Base-by-base conservation (phyloP, 2,113 vertebrate genomes). In the Carollia perspicillata region DNA sequence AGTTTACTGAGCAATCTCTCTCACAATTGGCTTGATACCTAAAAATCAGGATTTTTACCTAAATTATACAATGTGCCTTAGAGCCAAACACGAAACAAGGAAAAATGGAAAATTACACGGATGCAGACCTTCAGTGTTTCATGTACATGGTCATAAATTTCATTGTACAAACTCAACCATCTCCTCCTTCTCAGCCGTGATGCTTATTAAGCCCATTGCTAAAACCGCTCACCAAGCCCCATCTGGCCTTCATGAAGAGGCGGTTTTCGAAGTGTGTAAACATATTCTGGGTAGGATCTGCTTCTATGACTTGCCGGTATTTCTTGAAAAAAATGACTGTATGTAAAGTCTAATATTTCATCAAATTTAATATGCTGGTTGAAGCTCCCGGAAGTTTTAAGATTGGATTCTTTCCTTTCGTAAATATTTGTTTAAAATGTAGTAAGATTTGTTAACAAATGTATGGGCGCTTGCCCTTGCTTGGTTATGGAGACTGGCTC, bases 371-470 rank as follows among this genome's bases (percentile, higher is more conserved):
- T 95, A 97, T 40, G 20, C 84, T 96, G 63, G 51, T 92, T 98
- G 71, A 98, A 97, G 69, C 98, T 97, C 74, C 94, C 16, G 95
- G 93, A 40, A 97, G 87, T 97, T 98, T 98, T 96, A 97, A 93
- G 86, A 97, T 79, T 74, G 18, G 84, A 97, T 89, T 96, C 87
- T 97, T 95, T 97, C 86, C 96, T 96, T 97, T 96, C 97, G 93
- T 97, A 97, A 98, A 63, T 97, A 97, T 97, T 97, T 98, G 69
- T 93, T 98, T 96, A 97, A 98, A 98, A 98, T 97, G 96, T 96
- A 98, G 89, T 97, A 97, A 98, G 93, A 97, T 98, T 98, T 94
- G 49, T 92, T 97, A 60, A 63, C 60, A 30, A 63, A 30, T 35
- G 4, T 3, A 16, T 55, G 3, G 13, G 6, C 77, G 6, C 51